These are phyloP conservation scores for Xiphias gladius DNA, from an alignment of 2,113 vertebrate species.

Conservation along the genomic window DNA sequence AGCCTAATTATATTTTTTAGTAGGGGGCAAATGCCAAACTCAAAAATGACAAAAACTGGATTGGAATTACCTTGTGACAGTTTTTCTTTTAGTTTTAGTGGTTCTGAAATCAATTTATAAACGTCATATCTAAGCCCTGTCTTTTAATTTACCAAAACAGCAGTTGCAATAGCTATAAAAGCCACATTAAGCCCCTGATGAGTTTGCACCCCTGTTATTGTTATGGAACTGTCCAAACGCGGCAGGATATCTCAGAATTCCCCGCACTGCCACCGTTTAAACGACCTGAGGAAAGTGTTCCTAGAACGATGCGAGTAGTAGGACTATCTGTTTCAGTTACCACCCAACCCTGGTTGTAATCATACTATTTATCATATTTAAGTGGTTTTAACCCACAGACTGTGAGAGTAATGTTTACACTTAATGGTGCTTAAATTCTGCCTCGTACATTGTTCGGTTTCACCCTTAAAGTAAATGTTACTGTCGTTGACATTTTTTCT, in stretches of 20 bases:
- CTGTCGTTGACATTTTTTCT: slow-evolving; percentile 30
- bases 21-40: too few species aligned
- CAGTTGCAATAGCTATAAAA: too few species aligned
- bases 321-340: neutral
- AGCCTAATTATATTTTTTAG: too few species aligned
- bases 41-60: too few species aligned
- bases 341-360: neutral
- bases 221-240: neutral
- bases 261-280: neutral
- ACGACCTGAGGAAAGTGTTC: neutral
- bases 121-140: too few species aligned
- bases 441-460: neutral
- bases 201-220: too few species aligned
- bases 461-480: slow-evolving; percentile 29
- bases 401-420: neutral
- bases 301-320: neutral
- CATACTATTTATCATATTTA: neutral
- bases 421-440: neutral
- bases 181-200: too few species aligned
- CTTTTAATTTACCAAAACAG: too few species aligned
- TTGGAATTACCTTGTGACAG: too few species aligned
- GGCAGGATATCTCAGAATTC: neutral
- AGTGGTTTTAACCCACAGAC: neutral
- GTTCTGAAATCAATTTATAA: too few species aligned
- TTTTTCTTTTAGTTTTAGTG: too few species aligned